phyloP scores from a whole-genome alignment of 1,140 invertebrate species.

The Eriosoma lanigerum region DNA sequence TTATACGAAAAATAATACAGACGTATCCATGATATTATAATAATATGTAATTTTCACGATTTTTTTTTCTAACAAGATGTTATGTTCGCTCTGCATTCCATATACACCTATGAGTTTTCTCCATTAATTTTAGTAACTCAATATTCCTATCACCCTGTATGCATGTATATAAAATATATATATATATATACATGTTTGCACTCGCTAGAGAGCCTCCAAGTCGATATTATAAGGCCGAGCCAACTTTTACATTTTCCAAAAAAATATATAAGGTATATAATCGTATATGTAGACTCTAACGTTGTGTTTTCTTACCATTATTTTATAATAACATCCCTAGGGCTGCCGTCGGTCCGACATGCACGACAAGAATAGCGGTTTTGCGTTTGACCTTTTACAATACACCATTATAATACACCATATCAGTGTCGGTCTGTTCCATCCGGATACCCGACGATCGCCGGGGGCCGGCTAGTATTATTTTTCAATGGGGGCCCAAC shows the following conservation, averaged over 20 bases:
- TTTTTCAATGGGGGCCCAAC: no score
- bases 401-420: neutral
- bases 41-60: no score
- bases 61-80: no score
- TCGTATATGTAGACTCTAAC: neutral
- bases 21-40: no score
- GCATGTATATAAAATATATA: no score
- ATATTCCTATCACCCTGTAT: no score
- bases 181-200: neutral
- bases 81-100: no score
- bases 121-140: no score
- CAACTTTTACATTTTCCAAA: slow-evolving; percentile 32
- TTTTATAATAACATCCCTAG: slow-evolving; percentile 41
- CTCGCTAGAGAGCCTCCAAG: neutral
- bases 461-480: no score
- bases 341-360: neutral
- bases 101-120: no score
- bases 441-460: neutral
- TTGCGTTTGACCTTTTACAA: neutral
- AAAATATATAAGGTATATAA: neutral
- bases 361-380: no score
- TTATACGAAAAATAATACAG: no score
- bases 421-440: neutral
- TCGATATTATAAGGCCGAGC: slow-evolving; percentile 22
- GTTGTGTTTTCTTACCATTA: slow-evolving; percentile 32